These are phyloP conservation scores for Clunio marinus DNA, from an alignment of 2,888 invertebrate genomes.

Conservation along the genomic window DNA sequence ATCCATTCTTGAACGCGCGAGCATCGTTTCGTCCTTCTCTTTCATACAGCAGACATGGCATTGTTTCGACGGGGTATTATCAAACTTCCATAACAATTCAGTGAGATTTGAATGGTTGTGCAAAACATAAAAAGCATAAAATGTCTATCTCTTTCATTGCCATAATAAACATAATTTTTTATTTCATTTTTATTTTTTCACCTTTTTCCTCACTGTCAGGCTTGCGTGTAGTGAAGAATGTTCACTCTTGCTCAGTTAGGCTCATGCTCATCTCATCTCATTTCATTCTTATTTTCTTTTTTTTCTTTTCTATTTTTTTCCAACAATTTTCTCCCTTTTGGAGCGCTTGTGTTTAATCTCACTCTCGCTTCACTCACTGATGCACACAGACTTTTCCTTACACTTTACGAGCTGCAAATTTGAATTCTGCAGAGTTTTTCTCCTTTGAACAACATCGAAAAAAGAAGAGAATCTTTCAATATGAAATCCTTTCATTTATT, in stretches of 20 bases:
- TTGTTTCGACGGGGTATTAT: conserved; percentile 27
- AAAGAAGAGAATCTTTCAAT: too few relatives aligned
- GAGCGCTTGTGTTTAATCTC: not conserved
- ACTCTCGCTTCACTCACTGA: not conserved
- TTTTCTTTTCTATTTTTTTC: too few relatives aligned
- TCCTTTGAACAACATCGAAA: not conserved
- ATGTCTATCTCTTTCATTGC: conserved; percentile 37
- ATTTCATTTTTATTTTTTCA: conserved; percentile 39
- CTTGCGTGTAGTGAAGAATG: conserved; percentile 16
- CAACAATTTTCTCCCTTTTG: not conserved
- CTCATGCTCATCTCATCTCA: not conserved
- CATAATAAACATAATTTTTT: conserved; percentile 37
- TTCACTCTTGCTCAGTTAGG: not conserved
- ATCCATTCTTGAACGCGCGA: not conserved
- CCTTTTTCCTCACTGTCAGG: conserved; percentile 14
- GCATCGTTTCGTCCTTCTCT: conserved; percentile 10
- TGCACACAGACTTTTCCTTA: not conserved
- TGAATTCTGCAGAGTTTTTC: not conserved
- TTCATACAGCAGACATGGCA: conserved; percentile 27
- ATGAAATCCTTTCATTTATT: not conserved
- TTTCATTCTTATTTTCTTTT: too few relatives aligned
- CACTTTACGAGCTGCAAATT: conserved; percentile 34
- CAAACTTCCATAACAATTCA: conserved; percentile 38
- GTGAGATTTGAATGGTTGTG: conserved; percentile 33
- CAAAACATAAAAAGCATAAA: conserved; percentile 29